phyloP scores from a whole-genome alignment of 2,113 vertebrate genomes.

The Nycticryphes semicollaris region DNA sequence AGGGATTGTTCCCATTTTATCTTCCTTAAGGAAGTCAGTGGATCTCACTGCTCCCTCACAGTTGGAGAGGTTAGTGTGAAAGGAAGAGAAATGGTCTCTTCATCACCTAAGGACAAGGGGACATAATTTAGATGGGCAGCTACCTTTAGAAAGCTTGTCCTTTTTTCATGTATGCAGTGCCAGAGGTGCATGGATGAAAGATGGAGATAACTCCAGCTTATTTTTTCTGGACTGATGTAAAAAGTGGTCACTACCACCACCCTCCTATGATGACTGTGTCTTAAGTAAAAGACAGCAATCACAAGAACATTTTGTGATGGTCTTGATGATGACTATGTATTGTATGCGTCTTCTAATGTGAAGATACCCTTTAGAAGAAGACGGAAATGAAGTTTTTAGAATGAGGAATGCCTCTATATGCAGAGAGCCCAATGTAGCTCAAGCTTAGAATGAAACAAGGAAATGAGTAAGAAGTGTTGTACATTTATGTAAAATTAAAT shows the following conservation, averaged over 20 bases:
- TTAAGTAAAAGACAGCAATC: not conserved
- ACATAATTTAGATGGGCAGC: not conserved
- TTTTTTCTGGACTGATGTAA: not conserved
- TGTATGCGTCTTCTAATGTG: not conserved
- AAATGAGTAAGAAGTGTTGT: not conserved
- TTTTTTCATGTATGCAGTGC: not conserved
- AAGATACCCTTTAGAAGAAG: not conserved
- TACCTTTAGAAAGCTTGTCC: not conserved
- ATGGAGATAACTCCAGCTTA: not conserved
- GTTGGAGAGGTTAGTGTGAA: not conserved
- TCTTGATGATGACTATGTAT: not conserved
- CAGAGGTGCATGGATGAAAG: not conserved
- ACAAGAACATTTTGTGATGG: not conserved
- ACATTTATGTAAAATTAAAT: not conserved
- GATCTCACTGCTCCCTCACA: not conserved
- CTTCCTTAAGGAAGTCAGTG: not conserved
- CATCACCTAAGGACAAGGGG: not conserved
- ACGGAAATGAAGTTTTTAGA: not conserved
- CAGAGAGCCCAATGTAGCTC: rapidly evolving
- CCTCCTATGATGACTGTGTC: not conserved
- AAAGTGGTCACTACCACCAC: not conserved
- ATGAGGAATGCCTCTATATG: not conserved
- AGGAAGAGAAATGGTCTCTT: not conserved
- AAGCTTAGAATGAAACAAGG: not conserved
- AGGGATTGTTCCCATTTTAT: not conserved